Base-by-base conservation (phyloP, 2,888 invertebrate genomes). In the Pogonocherus hispidulus region DNA sequence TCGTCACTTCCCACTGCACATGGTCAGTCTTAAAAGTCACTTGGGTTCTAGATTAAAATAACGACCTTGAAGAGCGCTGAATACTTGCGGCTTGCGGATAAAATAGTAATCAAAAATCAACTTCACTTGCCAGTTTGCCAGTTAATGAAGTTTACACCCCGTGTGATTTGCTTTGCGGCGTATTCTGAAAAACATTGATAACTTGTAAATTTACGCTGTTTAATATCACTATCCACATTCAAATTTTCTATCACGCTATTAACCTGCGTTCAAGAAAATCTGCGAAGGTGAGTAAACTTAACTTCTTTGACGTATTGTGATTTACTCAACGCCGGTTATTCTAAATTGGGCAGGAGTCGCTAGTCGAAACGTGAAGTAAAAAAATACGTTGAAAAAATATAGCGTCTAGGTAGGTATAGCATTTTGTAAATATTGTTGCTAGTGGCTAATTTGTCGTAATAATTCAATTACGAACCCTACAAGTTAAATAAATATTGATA, bases 101-200 rank as follows among this genome's bases (percentile, higher is more conserved):
- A 73, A 74, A 67, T 52, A 69, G 62, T 67, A 74, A 76, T 69
- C 70, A 74, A 69, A 68, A 74, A 76, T 69, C 70, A 74, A 69
- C 66, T 73, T 63, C 59, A 72, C 71, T 76, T 77, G 76, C 78
- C 76, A 76, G 81, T 79, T 41, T n/a, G n/a, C n/a, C n/a, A n/a
- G n/a, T n/a, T 80, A 79, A 77, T 81, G 79, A 83, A 84, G 83
- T 83, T 82, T 83, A 83, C 83, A 82, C 83, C 82, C 83, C 81
- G 83, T 81, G 76, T 74, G 76, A 66, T 72, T 70, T 69, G 69
- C 68, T 81, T 80, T 81, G 78, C 78, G 79, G 80, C 79, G 79
- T 80, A 69, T 78, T 79, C 79, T 78, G 74, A 74, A 81, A 79
- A 77, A 77, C 76, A 75, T 70, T 73, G 73, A 69, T 75, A 72